Evolutionary conservation across 2,888 invertebrate species (phyloP).

Genomic region (Melieria omissa): DNA sequence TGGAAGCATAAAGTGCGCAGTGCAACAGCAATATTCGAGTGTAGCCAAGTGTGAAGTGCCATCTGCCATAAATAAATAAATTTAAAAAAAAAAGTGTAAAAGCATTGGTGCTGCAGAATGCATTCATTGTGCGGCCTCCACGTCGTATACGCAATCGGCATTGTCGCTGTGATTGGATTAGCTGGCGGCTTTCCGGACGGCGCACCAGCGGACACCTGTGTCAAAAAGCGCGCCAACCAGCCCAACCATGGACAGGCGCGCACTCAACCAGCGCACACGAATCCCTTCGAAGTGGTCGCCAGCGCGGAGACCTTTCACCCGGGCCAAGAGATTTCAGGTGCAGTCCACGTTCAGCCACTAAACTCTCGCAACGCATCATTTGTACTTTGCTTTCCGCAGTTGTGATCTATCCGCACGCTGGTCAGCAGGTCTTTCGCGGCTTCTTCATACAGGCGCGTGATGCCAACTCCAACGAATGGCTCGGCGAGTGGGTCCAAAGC

Average conservation of each 20-base stretch:
- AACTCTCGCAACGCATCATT: not conserved
- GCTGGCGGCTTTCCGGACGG: constrained; percentile 78
- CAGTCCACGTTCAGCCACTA: not conserved
- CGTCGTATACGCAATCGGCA: constrained; percentile 58
- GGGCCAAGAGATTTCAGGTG: constrained; percentile 77
- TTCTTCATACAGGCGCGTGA: constrained; percentile 87
- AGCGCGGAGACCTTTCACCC: constrained; percentile 75
- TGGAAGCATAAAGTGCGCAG: too few relatives aligned
- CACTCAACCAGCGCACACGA: constrained; percentile 72
- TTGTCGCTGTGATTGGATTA: constrained; percentile 63
- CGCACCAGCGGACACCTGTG: constrained; percentile 83
- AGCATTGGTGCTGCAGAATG: constrained; percentile 12
- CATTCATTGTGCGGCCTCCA: constrained; percentile 40
- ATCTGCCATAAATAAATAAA: not conserved
- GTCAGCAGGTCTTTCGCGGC: constrained; percentile 75
- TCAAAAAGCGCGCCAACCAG: constrained; percentile 77
- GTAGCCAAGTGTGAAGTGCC: too few relatives aligned
- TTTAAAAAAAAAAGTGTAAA: not conserved
- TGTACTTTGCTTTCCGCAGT: constrained; percentile 43
- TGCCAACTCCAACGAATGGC: constrained; percentile 77
- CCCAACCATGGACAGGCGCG: constrained; percentile 82
- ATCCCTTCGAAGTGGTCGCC: constrained; percentile 77
- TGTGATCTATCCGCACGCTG: constrained; percentile 55
- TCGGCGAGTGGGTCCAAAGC: constrained; percentile 79
- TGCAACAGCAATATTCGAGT: too few relatives aligned